Evolutionary conservation across 2,113 vertebrate species (phyloP).

Genomic region (Myxocyprinus asiaticus): DNA sequence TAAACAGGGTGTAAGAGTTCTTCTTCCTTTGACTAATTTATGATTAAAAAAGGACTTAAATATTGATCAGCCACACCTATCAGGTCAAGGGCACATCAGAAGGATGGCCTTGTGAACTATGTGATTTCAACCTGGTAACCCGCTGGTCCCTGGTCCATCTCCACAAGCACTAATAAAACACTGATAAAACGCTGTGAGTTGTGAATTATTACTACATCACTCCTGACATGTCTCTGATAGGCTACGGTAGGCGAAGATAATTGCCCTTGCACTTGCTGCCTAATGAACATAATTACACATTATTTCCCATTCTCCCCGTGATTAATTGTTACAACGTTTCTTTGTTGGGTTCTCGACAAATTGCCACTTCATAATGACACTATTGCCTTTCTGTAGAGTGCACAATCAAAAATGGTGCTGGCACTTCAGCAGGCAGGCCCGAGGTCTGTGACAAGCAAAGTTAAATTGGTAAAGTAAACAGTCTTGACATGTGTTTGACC

Average conservation of each 20-base stretch:
- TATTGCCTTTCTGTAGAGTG: constrained; percentile 70
- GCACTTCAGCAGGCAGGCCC: constrained; percentile 68
- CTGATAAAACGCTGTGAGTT: constrained; percentile 56
- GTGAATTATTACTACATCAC: constrained; percentile 72
- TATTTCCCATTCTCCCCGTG: constrained; percentile 72
- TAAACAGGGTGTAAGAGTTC: too few relatives aligned
- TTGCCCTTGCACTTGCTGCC: constrained; percentile 73
- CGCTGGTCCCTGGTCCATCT: constrained; percentile 34
- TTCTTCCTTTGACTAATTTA: too few relatives aligned
- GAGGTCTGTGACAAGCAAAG: constrained; percentile 67
- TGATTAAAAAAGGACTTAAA: too few relatives aligned
- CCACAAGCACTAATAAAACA: constrained; percentile 54
- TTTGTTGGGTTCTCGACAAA: constrained; percentile 76
- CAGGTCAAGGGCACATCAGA: constrained; percentile 36
- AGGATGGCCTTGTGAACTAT: constrained; percentile 9
- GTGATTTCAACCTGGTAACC: constrained; percentile 46
- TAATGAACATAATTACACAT: constrained; percentile 80
- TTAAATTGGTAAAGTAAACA: constrained; percentile 69
- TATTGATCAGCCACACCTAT: too few relatives aligned
- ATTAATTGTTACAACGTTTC: constrained; percentile 81
- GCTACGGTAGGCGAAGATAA: constrained; percentile 70
- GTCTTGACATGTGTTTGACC: constrained; percentile 63
- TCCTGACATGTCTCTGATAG: constrained; percentile 68
- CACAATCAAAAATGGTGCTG: constrained; percentile 70
- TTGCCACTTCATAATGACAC: constrained; percentile 69